Conservation (phyloP, 2,888 invertebrate genomes). For the Heteromurus nitidus region DNA sequence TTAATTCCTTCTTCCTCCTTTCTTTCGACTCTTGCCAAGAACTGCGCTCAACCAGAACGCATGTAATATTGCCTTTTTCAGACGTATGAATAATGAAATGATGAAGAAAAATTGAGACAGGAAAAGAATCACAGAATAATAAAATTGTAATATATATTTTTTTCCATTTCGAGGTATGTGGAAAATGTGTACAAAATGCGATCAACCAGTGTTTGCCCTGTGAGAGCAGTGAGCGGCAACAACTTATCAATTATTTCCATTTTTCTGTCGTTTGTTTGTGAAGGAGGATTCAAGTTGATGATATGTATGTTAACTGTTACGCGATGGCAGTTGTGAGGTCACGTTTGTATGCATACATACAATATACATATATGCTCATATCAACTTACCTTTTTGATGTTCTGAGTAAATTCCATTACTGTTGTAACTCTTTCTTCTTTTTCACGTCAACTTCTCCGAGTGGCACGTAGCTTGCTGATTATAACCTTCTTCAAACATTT, state of each 20-base stretch:
- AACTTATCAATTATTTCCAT: constrained; percentile 18
- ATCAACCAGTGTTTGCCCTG: too few species aligned
- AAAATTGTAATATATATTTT: constrained; percentile 12
- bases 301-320: background rate
- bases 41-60: background rate
- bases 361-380: too few species aligned
- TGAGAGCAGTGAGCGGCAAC: constrained; percentile 9
- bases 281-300: background rate
- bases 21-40: constrained; percentile 5
- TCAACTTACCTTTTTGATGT: too few species aligned
- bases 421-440: too few species aligned
- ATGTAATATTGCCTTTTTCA: constrained; percentile 25
- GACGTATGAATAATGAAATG: constrained; percentile 33
- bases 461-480: constrained; percentile 21
- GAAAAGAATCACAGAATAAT: constrained; percentile 13
- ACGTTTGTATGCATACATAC: background rate
- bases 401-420: constrained; percentile 6
- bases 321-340: background rate
- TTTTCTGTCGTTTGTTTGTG: constrained; percentile 3
- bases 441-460: background rate
- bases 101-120: constrained; percentile 21
- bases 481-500: constrained; percentile 23
- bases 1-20: constrained; percentile 8
- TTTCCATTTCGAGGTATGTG: constrained; percentile 20
- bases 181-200: too few species aligned